Conservation (phyloP, 2,113 vertebrate species). For the Bubo bubo region DNA sequence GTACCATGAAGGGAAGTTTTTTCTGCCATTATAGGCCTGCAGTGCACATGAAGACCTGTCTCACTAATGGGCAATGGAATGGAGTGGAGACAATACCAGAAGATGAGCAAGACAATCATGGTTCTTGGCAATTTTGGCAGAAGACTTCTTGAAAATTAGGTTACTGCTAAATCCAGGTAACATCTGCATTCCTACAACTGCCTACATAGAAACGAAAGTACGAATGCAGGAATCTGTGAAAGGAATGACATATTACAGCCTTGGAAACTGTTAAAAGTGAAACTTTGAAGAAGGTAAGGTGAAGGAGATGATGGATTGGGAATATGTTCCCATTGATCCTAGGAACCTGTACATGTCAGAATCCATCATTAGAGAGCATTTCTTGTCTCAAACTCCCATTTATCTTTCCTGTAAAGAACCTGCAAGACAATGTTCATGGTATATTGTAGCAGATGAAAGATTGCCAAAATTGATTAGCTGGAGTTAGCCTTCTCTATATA, state of each 20-base stretch:
- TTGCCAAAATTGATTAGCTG: not conserved
- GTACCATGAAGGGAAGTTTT: not conserved
- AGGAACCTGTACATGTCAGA: not conserved
- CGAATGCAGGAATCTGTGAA: not conserved
- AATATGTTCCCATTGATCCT: not conserved
- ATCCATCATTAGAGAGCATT: not conserved
- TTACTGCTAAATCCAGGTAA: not conserved
- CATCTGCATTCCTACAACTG: not conserved
- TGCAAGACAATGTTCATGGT: not conserved
- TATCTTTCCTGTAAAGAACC: not conserved
- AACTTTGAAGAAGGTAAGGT: not conserved
- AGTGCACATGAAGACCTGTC: not conserved
- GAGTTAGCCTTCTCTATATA: not conserved
- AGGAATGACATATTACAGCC: not conserved
- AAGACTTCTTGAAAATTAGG: not conserved
- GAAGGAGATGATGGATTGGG: not conserved
- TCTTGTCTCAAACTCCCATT: not conserved
- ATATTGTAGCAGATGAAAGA: not conserved
- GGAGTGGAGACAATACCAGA: not conserved
- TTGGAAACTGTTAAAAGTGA: not conserved
- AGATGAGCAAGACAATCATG: not conserved
- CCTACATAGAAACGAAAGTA: not conserved
- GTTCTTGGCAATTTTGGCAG: not conserved
- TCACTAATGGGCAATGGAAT: not conserved
- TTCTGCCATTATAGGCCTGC: not conserved